Base-by-base conservation (phyloP, 2,888 invertebrate genomes). In the Hypena proboscidalis region DNA sequence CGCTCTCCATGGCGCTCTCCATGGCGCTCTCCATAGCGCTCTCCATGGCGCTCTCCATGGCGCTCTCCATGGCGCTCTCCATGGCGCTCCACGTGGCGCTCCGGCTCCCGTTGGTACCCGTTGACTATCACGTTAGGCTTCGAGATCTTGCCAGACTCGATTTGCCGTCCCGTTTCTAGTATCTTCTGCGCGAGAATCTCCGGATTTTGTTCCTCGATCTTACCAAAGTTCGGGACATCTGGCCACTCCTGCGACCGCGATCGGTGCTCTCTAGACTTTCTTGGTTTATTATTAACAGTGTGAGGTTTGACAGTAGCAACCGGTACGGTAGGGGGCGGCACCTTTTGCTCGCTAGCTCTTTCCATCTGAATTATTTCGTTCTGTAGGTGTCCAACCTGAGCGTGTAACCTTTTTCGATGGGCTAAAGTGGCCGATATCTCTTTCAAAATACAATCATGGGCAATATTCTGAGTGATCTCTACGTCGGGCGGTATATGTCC, bases 161-260 rank as follows among this genome's bases (percentile, higher is more conserved):
- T 95, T 86, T 97, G 97, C 1, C 97, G 92, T 3, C 97, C 97
- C 0, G 96, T 97, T 82, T 97, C 97, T 21, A 97, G 86, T 58
- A 97, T 97, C 80, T 97, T 97, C 80, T 96, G 96, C 0, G 97
- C 97, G 37, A 97, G 86, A 35, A 97, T 93, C 81, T 97, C 97
- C 0, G 97, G 97, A 85, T 97, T 97, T 77, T 97, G 97, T 77
- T 97, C 97, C 74, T 97, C 96, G 46, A 97, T 97, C 83, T 97
- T 97, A 1, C 95, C 96, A 35, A 97, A 94, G 65, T 97, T 97
- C 1, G 97, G 97, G 17, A 97, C 95, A 67, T 97, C 97, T 0
- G 97, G 97, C 97, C 97, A 97, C 74, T 97, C 97, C 72, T 97
- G 97, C 0, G 97, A 96, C 1, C 97, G 92, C 3, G 95, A 94